A percentile compares a stretch with the other conserved stretches of the same genome.
Evolutionary conservation across 1,140 invertebrate genomes (phyloP).

Genomic region (Camponotus floridanus): DNA sequence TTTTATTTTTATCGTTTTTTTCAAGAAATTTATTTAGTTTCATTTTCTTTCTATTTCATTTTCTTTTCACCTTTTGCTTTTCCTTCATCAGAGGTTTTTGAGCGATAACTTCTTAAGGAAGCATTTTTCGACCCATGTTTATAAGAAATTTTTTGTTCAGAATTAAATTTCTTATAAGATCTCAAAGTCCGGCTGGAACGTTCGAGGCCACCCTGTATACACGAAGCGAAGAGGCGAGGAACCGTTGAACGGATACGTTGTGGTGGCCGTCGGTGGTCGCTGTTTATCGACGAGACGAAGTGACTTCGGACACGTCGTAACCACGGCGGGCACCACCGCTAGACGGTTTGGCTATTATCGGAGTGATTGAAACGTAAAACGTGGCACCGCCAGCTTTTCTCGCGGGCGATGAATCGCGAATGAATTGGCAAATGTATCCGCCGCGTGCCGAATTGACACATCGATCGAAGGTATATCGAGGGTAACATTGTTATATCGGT

Average conservation of each 20-base stretch:
- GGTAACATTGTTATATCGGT: neutral
- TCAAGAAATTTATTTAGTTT: too few relatives aligned
- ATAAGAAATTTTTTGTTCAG: too few relatives aligned
- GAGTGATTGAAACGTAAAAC: slow-evolving; percentile 56
- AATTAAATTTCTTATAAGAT: too few relatives aligned
- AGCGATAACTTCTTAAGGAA: too few relatives aligned
- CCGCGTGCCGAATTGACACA: neutral
- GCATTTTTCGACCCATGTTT: too few relatives aligned
- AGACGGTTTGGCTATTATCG: slow-evolving; percentile 38
- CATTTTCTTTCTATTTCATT: too few relatives aligned
- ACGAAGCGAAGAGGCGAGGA: neutral
- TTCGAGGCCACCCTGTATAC: too few relatives aligned
- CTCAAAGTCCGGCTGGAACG: too few relatives aligned
- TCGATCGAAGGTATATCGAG: slow-evolving; percentile 5
- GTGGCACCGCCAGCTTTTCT: neutral
- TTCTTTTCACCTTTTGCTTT: too few relatives aligned
- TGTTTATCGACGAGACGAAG: slow-evolving; percentile 54
- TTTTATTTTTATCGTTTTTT: too few relatives aligned
- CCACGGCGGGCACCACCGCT: slow-evolving; percentile 14
- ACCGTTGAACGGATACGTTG: slow-evolving; percentile 18
- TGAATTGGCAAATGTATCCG: neutral
- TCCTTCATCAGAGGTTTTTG: too few relatives aligned
- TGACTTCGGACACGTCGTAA: slow-evolving; percentile 56
- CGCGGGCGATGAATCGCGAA: neutral
- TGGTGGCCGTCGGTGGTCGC: slow-evolving; percentile 19